Evolutionary conservation across 2,888 invertebrate species (phyloP).

Genomic region (Stenichneumon culpator): DNA sequence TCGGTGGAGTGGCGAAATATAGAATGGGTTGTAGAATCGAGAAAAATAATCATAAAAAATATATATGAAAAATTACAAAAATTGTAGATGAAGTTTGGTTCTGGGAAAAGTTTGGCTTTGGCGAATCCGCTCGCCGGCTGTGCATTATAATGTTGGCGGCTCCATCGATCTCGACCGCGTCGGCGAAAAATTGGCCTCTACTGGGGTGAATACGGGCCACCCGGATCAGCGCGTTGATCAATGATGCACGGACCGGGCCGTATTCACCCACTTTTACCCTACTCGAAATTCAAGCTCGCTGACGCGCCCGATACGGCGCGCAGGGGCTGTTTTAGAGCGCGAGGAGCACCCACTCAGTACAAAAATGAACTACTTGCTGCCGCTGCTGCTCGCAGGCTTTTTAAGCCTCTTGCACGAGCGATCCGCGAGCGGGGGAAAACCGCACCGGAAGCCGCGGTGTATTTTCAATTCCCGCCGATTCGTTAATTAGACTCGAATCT

Average conservation of each 20-base stretch:
- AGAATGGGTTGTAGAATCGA: neutral
- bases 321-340: constrained; percentile 1
- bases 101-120: neutral
- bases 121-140: neutral
- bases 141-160: neutral
- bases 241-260: no score
- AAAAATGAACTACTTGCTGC: neutral
- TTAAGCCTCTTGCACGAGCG: neutral
- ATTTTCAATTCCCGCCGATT: constrained; percentile 36
- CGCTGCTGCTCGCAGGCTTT: neutral
- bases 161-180: neutral
- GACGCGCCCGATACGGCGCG: neutral
- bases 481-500: constrained; percentile 31
- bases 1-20: neutral
- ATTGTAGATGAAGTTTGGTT: neutral
- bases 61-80: neutral
- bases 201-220: no score
- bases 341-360: constrained; percentile 6
- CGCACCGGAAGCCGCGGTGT: neutral
- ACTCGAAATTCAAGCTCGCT: neutral
- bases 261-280: no score
- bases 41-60: neutral
- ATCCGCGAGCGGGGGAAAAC: neutral
- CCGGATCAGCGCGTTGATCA: no score
- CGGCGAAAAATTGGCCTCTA: neutral